These are phyloP conservation scores for Myotis yumanensis DNA, from an alignment of 2,113 vertebrate genomes.

Conservation along the genomic window DNA sequence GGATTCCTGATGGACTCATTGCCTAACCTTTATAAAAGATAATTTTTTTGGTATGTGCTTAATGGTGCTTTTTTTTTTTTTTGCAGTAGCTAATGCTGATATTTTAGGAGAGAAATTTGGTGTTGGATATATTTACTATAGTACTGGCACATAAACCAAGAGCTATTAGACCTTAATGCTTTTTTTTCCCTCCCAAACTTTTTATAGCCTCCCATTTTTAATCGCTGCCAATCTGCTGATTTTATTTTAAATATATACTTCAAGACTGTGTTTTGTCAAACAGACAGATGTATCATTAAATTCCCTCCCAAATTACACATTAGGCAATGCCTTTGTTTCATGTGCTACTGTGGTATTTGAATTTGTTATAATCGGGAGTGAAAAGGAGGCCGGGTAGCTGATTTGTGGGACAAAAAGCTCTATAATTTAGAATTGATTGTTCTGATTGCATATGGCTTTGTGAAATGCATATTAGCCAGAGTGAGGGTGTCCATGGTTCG, in stretches of 20 bases:
- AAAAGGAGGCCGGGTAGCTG: slow-evolving; percentile 41
- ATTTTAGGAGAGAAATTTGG: slow-evolving; percentile 60
- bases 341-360: slow-evolving; percentile 58
- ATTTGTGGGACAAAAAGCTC: slow-evolving; percentile 53
- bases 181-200: slow-evolving; percentile 66
- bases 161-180: slow-evolving; percentile 68
- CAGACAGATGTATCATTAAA: slow-evolving; percentile 79
- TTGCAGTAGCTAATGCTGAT: slow-evolving; percentile 19
- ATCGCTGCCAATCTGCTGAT: slow-evolving; percentile 76
- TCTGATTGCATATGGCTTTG: background rate
- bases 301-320: slow-evolving; percentile 70
- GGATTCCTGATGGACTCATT: slow-evolving; percentile 20
- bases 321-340: slow-evolving; percentile 70
- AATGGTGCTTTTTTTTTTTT: slow-evolving; percentile 6
- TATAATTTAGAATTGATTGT: slow-evolving; percentile 50
- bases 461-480: background rate
- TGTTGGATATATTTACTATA: slow-evolving; percentile 74
- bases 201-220: slow-evolving; percentile 79
- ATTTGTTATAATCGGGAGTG: slow-evolving; percentile 69
- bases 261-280: slow-evolving; percentile 75
- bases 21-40: slow-evolving; percentile 51
- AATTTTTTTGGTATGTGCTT: background rate
- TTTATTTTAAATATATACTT: slow-evolving; percentile 78
- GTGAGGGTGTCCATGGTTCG: background rate
- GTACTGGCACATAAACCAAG: slow-evolving; percentile 64